Base-by-base conservation (phyloP, 2,888 invertebrate genomes). In the Noctua janthe region DNA sequence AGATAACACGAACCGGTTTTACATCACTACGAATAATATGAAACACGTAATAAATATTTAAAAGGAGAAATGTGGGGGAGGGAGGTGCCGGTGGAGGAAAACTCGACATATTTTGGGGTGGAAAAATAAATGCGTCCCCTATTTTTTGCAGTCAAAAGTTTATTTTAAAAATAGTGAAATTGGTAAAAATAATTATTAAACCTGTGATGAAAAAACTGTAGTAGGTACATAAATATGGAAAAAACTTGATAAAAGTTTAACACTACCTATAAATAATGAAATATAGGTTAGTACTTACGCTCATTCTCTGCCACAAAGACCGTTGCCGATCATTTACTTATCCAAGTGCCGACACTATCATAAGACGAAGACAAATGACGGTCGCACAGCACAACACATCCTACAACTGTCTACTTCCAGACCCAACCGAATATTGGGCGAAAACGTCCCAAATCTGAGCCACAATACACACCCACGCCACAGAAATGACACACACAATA, bases 221-320 rank as follows among this genome's bases (percentile, higher is more conserved):
- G 47, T 15, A 11, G 20, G 0, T 56, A 43, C 10, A 11, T 7
- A 54, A 74, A 23, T 17, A 29, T 1, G 15, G 23, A 35, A 67
- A 73, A 54, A 69, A 56, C 43, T 67, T 75, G 10, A 39, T 20
- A 23, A 70, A 73, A 77, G 49, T 74, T 87, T 10, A 62, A 17
- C 29, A 51, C 29, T 78, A 67, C 5, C 11, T 6, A 11, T 29
- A 71, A 71, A 66, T 66, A 80, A 62, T 67, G 2, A 47, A 71
- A 35, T 76, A 54, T 64, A 71, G n/a, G 23, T 84, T 74, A 80
- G 78, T 88, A 96, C 96, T 96, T 91, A 96, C 96, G 92, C 94
- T 96, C 96, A 96, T 96, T 91, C 93, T 94, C 89, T 87, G 85
- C 87, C 76, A 71, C 70, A 75, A 79, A 43, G 71, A 85, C 73